These are phyloP conservation scores for Netelia inedita DNA, from an alignment of 2,888 invertebrate genomes.

Conservation along the genomic window DNA sequence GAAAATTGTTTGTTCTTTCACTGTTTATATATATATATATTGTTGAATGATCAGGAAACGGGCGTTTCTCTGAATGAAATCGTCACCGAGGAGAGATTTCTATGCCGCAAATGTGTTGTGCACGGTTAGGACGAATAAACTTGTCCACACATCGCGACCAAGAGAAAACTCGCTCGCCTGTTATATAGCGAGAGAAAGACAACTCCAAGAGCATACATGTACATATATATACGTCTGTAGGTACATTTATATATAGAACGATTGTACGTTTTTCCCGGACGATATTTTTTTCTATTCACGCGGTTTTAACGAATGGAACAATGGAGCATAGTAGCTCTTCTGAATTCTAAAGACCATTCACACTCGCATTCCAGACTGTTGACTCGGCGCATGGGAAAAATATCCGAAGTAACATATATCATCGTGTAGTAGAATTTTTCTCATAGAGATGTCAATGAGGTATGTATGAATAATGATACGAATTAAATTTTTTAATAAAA, in stretches of 20 bases:
- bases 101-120: conserved; percentile 4
- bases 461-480: too few relatives aligned
- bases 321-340: conserved; percentile 5
- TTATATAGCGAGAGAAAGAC: conserved; percentile 5
- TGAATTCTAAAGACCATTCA: conserved; percentile 56
- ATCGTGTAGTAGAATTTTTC: neutral
- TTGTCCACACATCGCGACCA: conserved; percentile 11
- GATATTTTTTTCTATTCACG: conserved; percentile 31
- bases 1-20: conserved; percentile 25
- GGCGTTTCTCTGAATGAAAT: conserved; percentile 42
- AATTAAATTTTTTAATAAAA: too few relatives aligned
- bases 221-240: neutral
- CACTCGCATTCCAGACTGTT: neutral
- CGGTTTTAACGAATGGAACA: conserved; percentile 30
- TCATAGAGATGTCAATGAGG: neutral
- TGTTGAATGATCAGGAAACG: conserved; percentile 20
- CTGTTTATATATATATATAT: neutral
- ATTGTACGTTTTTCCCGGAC: conserved; percentile 12
- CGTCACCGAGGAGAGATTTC: conserved; percentile 40
- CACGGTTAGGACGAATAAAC: conserved; percentile 20
- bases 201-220: conserved; percentile 10
- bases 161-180: conserved; percentile 40
- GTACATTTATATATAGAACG: neutral
- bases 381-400: neutral
- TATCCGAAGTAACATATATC: neutral